Evolutionary conservation across 1,140 invertebrate species (phyloP), one percentile per base, ranked within the genome.

Genomic region (Bombus superbus): DNA sequence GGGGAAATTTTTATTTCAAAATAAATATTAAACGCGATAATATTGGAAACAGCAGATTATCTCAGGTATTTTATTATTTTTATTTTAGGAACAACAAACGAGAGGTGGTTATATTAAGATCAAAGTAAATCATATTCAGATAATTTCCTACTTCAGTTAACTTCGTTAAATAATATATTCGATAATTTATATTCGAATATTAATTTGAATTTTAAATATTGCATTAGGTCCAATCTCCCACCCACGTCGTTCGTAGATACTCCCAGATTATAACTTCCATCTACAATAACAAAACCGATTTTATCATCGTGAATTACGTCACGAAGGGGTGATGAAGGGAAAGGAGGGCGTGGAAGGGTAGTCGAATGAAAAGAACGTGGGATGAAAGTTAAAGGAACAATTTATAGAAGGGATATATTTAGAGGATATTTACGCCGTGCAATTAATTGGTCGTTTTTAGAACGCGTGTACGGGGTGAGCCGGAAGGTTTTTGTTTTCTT

Each of bases 281-380:
- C 10, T 62, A 62, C 28, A 62, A n/a, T 3, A 62, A 62, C 28
- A n/a, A 62, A 62, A 4, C 28, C 59, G 59, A 62, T 68, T 35
- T 81, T 59, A 69, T 83, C 64, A 32, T 59, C 80, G 77, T 68
- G 68, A 74, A 80, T 78, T 78, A 81, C 66, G 57, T 77, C 72
- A 64, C 32, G 75, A 62, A 1, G 44, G 10, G n/a, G 1, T 4
- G 76, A 59, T 76, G 72, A 80, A 47, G 83, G 72, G 75, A 79
- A 69, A 47, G 25, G 71, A 42, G 47, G 42, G 66, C 44, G 13
- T 47, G 32, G 35, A 35, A 38, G 28, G 9, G 10, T 18, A 15
- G 35, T 68, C 32, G 32, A 25, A 68, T 15, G 66, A 83, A 35
- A 66, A n/a, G 38, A 15, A 32, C 15, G 62, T 40, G 66, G 38